A percentile compares a stretch with the other conserved stretches of the same genome.
Evolutionary conservation across 2,888 invertebrate species (phyloP).

Genomic region (Strigamia crassipes): DNA sequence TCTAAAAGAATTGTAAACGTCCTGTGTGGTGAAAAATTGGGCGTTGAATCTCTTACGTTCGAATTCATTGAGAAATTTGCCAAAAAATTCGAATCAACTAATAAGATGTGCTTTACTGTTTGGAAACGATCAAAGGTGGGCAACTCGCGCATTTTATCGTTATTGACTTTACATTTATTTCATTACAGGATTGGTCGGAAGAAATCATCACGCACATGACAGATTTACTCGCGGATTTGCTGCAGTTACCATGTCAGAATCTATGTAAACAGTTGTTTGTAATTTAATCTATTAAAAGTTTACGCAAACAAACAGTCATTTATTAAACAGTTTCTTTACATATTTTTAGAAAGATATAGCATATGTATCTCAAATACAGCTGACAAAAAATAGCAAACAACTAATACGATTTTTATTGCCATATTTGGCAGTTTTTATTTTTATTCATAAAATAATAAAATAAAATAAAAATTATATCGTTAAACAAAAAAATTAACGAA

Average conservation of each 20-base stretch:
- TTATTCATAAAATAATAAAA: not conserved
- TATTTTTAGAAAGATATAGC: not conserved
- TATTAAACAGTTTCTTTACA: constrained; percentile 3
- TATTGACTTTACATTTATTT: no score
- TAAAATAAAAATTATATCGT: not conserved
- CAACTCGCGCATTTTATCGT: not conserved
- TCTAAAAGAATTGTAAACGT: not conserved
- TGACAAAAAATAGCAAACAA: not conserved
- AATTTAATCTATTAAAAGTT: constrained; percentile 20
- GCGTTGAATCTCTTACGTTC: not conserved
- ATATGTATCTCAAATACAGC: not conserved
- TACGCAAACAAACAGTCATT: not conserved
- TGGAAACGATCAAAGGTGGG: not conserved
- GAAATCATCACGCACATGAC: not conserved
- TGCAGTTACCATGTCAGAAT: constrained; percentile 36
- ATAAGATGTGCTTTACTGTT: not conserved
- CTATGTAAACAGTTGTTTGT: constrained; percentile 47
- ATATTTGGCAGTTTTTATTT: constrained; percentile 12
- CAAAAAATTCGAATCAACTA: not conserved
- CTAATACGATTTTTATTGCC: not conserved
- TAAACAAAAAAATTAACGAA: constrained; percentile 8
- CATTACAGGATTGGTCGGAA: not conserved
- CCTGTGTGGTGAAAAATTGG: not conserved
- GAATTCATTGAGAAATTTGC: not conserved
- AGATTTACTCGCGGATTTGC: constrained; percentile 43